Evolutionary conservation across 2,113 vertebrate species (phyloP), one percentile per base, ranked within the genome.

Genomic region (Athene cunicularia): DNA sequence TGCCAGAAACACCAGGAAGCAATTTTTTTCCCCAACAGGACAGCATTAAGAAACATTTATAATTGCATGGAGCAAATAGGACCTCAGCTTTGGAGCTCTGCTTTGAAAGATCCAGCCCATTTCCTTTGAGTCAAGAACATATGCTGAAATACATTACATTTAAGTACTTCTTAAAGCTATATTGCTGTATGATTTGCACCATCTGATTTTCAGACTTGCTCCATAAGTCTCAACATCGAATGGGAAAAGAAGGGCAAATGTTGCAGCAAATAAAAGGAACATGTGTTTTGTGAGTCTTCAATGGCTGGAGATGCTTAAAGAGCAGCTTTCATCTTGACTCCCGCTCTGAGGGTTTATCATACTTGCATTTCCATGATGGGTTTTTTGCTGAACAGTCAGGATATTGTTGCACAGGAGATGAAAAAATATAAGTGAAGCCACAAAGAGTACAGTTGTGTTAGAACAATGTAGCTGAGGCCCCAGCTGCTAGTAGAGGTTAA

Each of bases 181-280:
- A 47, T 80, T 90, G 88, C 94, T 84, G 22, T 81, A 71, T 64
- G 14, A 88, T 92, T 95, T 96, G 56, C 52, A 8, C 96, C 96
- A 97, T 97, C 95, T 96, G 95, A 96, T 90, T 92, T 97, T 96
- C 94, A 97, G 96, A 86, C 67, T 96, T 83, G 71, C 32, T 90
- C 74, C 67, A 9, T 97, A 92, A 94, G 82, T 83, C 72, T 94
- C 41, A 66, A 41, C 30, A 49, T 50, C 0, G 37, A 88, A 84
- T 79, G 39, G 63, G 64, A 63, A 77, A 80, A 95, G 95, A 94
- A 88, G 90, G 88, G 80, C 85, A 93, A 95, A 90, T 68, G 80
- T 88, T 96, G 68, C 80, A 95, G 94, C 86, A 93, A 95, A 92
- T 92, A 93, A 94, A 96, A 95, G 68, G 90, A 97, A 95, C 96